Evolutionary conservation across 2,113 vertebrate species (phyloP), one percentile per base, ranked within the genome.

Genomic region (Sorex fumeus): DNA sequence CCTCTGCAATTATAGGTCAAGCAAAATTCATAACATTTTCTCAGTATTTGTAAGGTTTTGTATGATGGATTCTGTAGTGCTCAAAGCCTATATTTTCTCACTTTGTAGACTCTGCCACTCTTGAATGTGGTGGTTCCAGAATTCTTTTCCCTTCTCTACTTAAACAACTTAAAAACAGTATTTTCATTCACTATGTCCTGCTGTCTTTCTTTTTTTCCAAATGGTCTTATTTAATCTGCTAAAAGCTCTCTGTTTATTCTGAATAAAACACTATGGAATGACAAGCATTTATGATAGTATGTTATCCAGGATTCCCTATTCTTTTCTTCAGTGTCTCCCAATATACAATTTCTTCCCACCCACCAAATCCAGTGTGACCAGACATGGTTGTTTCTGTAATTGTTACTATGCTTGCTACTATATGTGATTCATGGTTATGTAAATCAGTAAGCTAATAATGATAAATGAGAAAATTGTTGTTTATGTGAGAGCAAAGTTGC

Each of bases 171-270:
- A 34, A 50, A 88, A 74, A 67, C 9, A 69, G 1, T 10, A 47
- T 13, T 43, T 30, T 28, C 36, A 45, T 8, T 62, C 30, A 34
- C 7, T 34, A n/a, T 50, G 8, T 87, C 30, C 25, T 50, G 8
- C n/a, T 77, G 2, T 74, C 87, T 72, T 67, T n/a, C 28, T 67
- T 79, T 21, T 70, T 27, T 88, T 53, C 75, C 75, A 66, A 89
- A 82, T 90, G 19, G 47, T 67, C 13, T 87, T 23, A 23, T 60
- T 84, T 28, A 79, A 28, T 2, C 67, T 82, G 12, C 6, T n/a
- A 30, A 71, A 79, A 78, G 74, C 1, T 74, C 1, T 74, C 13
- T 60, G 21, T 77, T 91, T 34, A 1, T 82, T 94, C 64, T 78
- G 27, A 8, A 74, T n/a, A 70, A 78, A n/a, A 2, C 4, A 32